Base-by-base conservation (phyloP, 1,140 invertebrate genomes). In the Amphibalanus amphitrite region DNA sequence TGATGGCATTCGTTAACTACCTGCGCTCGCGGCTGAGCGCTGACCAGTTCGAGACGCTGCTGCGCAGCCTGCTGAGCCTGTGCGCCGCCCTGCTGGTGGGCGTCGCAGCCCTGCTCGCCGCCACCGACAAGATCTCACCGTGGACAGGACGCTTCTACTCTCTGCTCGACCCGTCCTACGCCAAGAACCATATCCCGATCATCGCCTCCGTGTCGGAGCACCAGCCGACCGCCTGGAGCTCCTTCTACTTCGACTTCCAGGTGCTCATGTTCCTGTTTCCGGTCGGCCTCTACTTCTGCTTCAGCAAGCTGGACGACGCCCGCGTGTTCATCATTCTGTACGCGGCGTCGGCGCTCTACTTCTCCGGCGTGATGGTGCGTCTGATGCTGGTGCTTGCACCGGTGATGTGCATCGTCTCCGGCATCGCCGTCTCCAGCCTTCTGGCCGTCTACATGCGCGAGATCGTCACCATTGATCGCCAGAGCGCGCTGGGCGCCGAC, bases 61-160 rank as follows among this genome's bases (percentile, higher is more conserved):
- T 96, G 79, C 79, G 79, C 70, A 81, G 80, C 29, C 76, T 85
- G 20, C 73, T 79, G 86, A 87, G 70, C 84, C 88, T 0, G 81
- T 89, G 68, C 82, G 89, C 25, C 83, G 85, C 23, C 76, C 86
- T 26, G 84, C 86, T 0, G 82, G 87, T 28, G 78, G 86, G 29
- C 83, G 88, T 73, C 86, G 87, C 69, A 87, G 87, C n/a, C 10
- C 65, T 67, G 79, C 84, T 96, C 59, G 93, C 93, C 15, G 82
- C 96, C 23, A 91, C 91, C 69, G 93, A 93, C 84, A 85, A 76
- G 71, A 95, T 98, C 76, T 93, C 95, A 15, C 95, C 96, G 25
- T 98, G 96, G 96, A 98, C 95, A 72, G 96, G 95, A n/a, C 84
- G 96, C 75, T 98, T 98, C 81, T 98, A 98, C 79, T 97, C 95